Evolutionary conservation across 2,888 invertebrate genomes (phyloP), one percentile per base, ranked within the genome.

Genomic region (Prenolepis imparis): DNA sequence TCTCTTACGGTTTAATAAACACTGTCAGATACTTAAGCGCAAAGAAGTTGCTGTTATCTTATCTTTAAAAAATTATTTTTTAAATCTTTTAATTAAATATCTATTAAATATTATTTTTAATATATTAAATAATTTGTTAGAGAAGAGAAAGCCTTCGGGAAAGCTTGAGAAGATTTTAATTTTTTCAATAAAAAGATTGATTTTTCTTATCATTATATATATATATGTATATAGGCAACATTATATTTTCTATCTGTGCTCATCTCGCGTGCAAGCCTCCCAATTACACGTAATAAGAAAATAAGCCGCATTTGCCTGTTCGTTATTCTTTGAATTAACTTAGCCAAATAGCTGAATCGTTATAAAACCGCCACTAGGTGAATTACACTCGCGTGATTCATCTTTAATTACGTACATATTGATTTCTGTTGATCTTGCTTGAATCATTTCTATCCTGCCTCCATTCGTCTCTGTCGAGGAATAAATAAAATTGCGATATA

Each of bases 251-350:
- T 44, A 24, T 24, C 48, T n/a, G 36, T 24, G 12, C 39, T 66
- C 39, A 12, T 39, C n/a, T 77, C 67, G 77, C 77, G 55, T 67
- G 77, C 67, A 67, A 66, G 66, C 55, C 67, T 32, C 39, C 12
- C 41, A 67, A 66, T 67, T 77, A 77, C 77, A 48, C 67, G 39
- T 67, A 67, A 77, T 67, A 67, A 77, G 55, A 64, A n/a, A 55
- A 18, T 48, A 66, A 77, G 55, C n/a, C 77, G 39, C 39, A 77
- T 57, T 55, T 55, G 55, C 39, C 44, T 32, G 11, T 8, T 52
- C n/a, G 11, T 21, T 75, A 15, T 48, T 41, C 74, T 64, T 32
- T 3, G 63, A 28, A 74, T 74, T 74, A 48, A 64, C 64, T 64
- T 64, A 21, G 64, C 63, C 48, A 75, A 63, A 48, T 75, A 64